These are phyloP conservation scores for Stegostoma tigrinum DNA, from an alignment of 2,113 vertebrate species.

Conservation along the genomic window DNA sequence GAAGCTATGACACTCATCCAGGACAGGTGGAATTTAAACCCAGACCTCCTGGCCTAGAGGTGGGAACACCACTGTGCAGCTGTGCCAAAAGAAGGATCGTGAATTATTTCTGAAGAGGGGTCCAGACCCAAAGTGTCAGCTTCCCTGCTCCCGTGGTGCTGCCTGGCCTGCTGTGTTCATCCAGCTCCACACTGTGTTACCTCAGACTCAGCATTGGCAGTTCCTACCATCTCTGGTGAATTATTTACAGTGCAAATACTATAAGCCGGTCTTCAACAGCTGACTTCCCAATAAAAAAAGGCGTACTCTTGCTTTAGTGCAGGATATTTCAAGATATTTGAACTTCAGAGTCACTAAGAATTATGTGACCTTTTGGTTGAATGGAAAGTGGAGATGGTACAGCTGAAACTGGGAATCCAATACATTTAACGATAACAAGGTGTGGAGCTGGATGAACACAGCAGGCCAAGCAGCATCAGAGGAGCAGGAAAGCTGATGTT, in stretches of 20 bases:
- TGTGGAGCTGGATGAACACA: too few species aligned
- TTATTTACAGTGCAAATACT: background rate
- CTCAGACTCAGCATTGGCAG: too few species aligned
- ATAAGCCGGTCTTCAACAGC: background rate
- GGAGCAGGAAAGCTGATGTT: too few species aligned
- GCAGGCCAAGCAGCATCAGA: too few species aligned
- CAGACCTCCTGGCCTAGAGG: too few species aligned
- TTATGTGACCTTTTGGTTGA: background rate
- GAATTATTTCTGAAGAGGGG: background rate
- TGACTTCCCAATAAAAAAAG: background rate
- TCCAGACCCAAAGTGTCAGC: too few species aligned
- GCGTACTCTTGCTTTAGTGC: background rate
- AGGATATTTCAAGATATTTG: background rate
- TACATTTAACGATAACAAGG: background rate
- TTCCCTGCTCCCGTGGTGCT: too few species aligned
- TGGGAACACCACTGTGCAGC: too few species aligned
- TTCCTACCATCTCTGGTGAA: background rate
- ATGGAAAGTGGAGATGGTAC: background rate
- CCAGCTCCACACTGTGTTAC: too few species aligned
- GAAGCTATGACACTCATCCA: too few species aligned
- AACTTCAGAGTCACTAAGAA: background rate
- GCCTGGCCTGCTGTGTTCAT: too few species aligned
- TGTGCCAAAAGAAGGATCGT: background rate
- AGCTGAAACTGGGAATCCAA: background rate
- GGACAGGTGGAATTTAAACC: too few species aligned